A percentile compares a stretch with the other conserved stretches of the same genome.
These are phyloP conservation scores for Mylabris sibirica DNA, from an alignment of 2,888 invertebrate genomes.

Conservation along the genomic window DNA sequence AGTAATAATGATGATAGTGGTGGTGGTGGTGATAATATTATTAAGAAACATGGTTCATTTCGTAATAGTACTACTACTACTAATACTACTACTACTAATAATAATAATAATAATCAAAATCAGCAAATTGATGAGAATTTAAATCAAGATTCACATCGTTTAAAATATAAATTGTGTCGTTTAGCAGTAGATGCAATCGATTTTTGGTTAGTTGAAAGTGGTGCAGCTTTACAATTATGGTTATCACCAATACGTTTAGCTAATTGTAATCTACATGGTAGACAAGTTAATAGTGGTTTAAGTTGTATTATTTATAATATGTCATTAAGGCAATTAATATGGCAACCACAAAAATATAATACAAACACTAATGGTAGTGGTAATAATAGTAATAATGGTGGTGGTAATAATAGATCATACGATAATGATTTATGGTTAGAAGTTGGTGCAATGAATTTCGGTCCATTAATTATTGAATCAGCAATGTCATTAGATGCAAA, in stretches of 20 bases:
- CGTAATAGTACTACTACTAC: too few relatives aligned
- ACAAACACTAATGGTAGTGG: constrained; percentile 52
- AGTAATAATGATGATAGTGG: constrained; percentile 37
- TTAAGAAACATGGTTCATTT: constrained; percentile 44
- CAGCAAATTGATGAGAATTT: constrained; percentile 37
- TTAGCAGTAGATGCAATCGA: constrained; percentile 89
- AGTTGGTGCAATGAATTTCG: constrained; percentile 88
- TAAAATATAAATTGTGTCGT: constrained; percentile 94
- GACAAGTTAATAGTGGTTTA: constrained; percentile 87
- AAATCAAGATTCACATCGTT: constrained; percentile 54
- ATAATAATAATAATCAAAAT: constrained; percentile 24
- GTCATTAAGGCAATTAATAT: constrained; percentile 57
- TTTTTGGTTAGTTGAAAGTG: constrained; percentile 88
- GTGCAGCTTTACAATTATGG: constrained; percentile 88
- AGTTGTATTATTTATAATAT: constrained; percentile 75
- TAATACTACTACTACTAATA: too few relatives aligned
- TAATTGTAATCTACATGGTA: constrained; percentile 94
- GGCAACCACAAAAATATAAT: constrained; percentile 59
- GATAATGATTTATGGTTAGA: constrained; percentile 83
- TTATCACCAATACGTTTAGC: constrained; percentile 88
- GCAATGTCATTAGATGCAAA: constrained; percentile 76
- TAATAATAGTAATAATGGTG: constrained; percentile 38
- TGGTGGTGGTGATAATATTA: constrained; percentile 43
- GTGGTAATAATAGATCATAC: constrained; percentile 56
- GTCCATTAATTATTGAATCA: constrained; percentile 89